These are phyloP conservation scores for Rhopilema esculentum DNA, from an alignment of 30 jellyfish, hydroid and myxozoan genomes.

Conservation along the genomic window DNA sequence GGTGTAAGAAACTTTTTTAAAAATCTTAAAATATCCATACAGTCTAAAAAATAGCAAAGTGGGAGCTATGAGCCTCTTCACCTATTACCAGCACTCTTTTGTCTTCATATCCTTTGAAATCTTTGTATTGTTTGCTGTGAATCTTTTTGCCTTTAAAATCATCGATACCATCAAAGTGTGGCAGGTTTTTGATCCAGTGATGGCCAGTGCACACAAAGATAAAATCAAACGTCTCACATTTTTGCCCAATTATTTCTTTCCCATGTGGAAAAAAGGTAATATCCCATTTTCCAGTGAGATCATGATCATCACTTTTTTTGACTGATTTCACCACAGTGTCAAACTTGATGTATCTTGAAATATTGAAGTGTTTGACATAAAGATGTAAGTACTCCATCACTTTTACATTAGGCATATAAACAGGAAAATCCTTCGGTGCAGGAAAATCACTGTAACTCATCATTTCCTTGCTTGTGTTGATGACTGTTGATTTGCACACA, in stretches of 20 bases:
- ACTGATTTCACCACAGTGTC: conserved; percentile 66
- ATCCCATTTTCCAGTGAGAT: conserved; percentile 66
- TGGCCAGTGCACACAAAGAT: conserved; percentile 89
- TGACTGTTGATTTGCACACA: conserved; percentile 88
- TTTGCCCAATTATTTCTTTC: conserved; percentile 67
- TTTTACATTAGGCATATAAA: conserved; percentile 84
- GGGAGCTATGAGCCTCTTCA: conserved; percentile 3
- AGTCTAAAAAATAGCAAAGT: no score
- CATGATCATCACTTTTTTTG: conserved; percentile 64
- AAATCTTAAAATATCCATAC: no score
- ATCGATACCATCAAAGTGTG: conserved; percentile 74
- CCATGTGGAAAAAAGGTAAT: conserved; percentile 73
- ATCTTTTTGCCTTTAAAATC: conserved; percentile 67
- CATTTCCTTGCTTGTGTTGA: conserved; percentile 93
- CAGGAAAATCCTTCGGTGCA: conserved; percentile 82
- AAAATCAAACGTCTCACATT: conserved; percentile 63
- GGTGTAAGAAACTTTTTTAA: no score
- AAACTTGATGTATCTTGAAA: conserved; percentile 60
- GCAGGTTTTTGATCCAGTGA: conserved; percentile 73
- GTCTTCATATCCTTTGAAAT: conserved; percentile 72
- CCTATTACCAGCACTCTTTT: conserved; percentile 83
- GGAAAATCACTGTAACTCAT: conserved; percentile 94
- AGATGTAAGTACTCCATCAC: conserved; percentile 76
- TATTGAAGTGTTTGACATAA: conserved; percentile 70
- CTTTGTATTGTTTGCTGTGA: conserved; percentile 87